Evolutionary conservation across 2,113 vertebrate genomes (phyloP).

Genomic region (Oncorhynchus mykiss): DNA sequence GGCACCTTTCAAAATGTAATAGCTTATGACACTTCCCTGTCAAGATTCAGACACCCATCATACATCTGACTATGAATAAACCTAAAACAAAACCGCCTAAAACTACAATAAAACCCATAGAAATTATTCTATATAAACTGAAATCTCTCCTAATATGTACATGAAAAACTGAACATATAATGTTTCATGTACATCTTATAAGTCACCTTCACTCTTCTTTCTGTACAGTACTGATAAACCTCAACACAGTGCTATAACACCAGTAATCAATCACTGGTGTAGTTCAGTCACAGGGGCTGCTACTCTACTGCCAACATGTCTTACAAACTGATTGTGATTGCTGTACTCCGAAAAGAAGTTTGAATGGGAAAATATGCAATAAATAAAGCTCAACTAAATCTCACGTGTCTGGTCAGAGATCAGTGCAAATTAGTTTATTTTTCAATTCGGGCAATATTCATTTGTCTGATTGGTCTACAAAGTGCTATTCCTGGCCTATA

Average conservation of each 20-base stretch:
- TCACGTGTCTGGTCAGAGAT: background rate
- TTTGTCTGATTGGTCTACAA: background rate
- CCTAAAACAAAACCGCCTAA: slow-evolving; percentile 45
- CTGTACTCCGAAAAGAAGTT: slow-evolving; percentile 27
- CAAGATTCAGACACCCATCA: slow-evolving; percentile 39
- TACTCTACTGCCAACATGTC: slow-evolving; percentile 8
- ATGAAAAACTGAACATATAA: slow-evolving; percentile 26
- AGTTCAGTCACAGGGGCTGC: no score
- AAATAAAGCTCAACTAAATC: background rate
- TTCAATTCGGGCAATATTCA: background rate
- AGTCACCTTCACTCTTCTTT: slow-evolving; percentile 20
- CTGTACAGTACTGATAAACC: slow-evolving; percentile 57
- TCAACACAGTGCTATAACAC: slow-evolving; percentile 63
- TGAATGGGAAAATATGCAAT: slow-evolving; percentile 22
- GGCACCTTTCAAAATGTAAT: slow-evolving; percentile 48
- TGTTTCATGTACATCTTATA: slow-evolving; percentile 10
- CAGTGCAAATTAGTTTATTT: background rate
- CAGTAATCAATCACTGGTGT: slow-evolving; percentile 14
- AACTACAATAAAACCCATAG: slow-evolving; percentile 26
- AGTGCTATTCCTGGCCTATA: background rate
- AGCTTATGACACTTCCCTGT: slow-evolving; percentile 56
- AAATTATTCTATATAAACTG: slow-evolving; percentile 26
- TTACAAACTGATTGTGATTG: slow-evolving; percentile 43
- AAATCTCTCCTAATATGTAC: slow-evolving; percentile 29
- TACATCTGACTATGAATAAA: slow-evolving; percentile 3